A percentile compares a stretch with the other conserved stretches of the same genome.
phyloP scores from a whole-genome alignment of 2,797 vertebrate species.

The Borostomias antarcticus region DNA sequence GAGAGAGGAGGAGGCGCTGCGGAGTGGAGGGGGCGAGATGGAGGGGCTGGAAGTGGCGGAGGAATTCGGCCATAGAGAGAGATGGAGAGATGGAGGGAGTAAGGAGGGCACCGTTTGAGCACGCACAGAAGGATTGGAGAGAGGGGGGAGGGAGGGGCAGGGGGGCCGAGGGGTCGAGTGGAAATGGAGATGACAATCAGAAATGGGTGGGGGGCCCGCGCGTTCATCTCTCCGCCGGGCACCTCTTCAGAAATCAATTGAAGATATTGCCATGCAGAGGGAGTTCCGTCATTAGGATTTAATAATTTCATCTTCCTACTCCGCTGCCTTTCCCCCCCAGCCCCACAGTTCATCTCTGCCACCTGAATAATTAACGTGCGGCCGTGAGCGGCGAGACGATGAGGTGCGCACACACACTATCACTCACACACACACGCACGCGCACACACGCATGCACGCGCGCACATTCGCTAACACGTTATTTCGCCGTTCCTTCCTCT shows the following conservation, averaged over 20 bases:
- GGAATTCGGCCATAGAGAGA: background rate
- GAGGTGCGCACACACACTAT: slow-evolving; percentile 57
- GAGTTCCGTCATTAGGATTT: slow-evolving; percentile 76
- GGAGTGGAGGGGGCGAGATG: too few relatives aligned
- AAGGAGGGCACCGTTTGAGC: slow-evolving; percentile 3
- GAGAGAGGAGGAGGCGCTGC: slow-evolving; percentile 9
- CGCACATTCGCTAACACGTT: slow-evolving; percentile 25
- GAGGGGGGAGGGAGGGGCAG: background rate
- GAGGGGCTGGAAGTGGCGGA: background rate
- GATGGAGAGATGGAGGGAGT: background rate
- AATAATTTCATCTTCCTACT: slow-evolving; percentile 80
- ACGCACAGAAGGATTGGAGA: background rate
- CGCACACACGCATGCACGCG: slow-evolving; percentile 33
- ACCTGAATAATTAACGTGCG: slow-evolving; percentile 75
- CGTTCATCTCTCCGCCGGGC: slow-evolving; percentile 60
- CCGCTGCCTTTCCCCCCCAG: slow-evolving; percentile 72
- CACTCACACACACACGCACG: slow-evolving; percentile 53
- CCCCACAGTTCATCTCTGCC: slow-evolving; percentile 71
- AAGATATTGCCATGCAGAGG: slow-evolving; percentile 75
- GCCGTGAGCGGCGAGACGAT: slow-evolving; percentile 73
- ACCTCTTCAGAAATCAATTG: slow-evolving; percentile 79
- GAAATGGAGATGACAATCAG: background rate
- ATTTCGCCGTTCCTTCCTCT: too few relatives aligned
- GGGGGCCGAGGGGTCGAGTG: background rate
- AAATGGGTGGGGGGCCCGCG: slow-evolving; percentile 33